Evolutionary conservation across 2,888 invertebrate genomes (phyloP), one percentile per base, ranked within the genome.

Genomic region (Deroplatys truncata): DNA sequence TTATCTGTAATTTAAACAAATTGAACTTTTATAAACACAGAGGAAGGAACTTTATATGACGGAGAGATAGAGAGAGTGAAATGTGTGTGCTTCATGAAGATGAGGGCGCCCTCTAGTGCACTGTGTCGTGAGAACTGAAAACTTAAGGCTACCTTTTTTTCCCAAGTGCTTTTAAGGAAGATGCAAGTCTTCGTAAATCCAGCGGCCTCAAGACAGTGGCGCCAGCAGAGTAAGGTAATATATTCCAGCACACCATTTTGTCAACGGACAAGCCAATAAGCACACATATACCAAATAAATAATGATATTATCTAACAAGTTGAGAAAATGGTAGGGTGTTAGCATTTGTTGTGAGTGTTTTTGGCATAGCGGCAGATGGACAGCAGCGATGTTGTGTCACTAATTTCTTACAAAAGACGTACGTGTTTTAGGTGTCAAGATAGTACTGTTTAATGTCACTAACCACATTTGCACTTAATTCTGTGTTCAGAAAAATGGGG

Each of bases 101-200:
- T 15, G 56, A 25, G 56, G 56, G 20, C 20, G 56, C 56, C 56
- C 56, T 72, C 56, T 83, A 87, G 87, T 87, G 87, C 20, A 83
- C 29, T 87, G 87, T 72, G 56, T 20, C 20, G 56, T 72, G 56
- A 72, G 20, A 72, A 72, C 56, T 72, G 16, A 25, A 72, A 72
- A 72, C 56, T 72, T 43, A 72, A 20, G 25, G 56, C 56, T 72
- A 72, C 56, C 56, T 82, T 56, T 82, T 82, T 49, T 90, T 90
- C 86, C 85, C 83, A 90, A 90, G 90, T 90, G 90, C 90, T 90
- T 90, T 72, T 90, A 90, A 88, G 83, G 88, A 90, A 90, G 90
- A 90, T 89, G 16, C 15, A 72, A 31, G 7, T 88, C 88, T 90
- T 83, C 88, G 43, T 88, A 85, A 88, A 82, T 72, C 56, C 88